phyloP scores from a whole-genome alignment of 2,113 vertebrate species.

The Stigmatopora nigra region DNA sequence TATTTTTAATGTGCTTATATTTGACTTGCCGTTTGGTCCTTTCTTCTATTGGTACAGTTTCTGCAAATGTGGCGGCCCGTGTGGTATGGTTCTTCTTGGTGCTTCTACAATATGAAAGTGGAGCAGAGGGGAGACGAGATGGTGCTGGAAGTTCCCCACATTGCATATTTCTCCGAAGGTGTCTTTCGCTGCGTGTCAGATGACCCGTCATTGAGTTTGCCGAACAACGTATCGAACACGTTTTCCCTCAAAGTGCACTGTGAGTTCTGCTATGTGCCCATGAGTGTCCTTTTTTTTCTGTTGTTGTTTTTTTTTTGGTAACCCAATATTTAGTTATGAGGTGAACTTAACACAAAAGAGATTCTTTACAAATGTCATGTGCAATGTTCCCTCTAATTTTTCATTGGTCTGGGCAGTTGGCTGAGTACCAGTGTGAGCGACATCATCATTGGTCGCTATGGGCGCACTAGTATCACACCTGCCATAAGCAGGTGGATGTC shows the following conservation, averaged over 20 bases:
- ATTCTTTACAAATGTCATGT: too few species aligned
- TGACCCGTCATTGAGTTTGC: conserved; percentile 25
- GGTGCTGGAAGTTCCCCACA: conserved; percentile 21
- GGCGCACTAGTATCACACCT: too few species aligned
- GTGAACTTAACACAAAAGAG: too few species aligned
- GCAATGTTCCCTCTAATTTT: too few species aligned
- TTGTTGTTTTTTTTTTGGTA: not conserved
- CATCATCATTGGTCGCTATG: too few species aligned
- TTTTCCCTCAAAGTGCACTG: conserved; percentile 63
- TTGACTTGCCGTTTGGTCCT: not conserved
- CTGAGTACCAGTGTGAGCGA: too few species aligned
- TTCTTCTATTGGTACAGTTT: conserved; percentile 31
- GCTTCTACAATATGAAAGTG: not conserved
- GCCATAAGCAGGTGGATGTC: too few species aligned
- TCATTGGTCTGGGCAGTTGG: too few species aligned
- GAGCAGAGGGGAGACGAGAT: conserved; percentile 23
- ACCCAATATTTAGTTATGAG: not conserved
- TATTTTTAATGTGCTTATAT: not conserved
- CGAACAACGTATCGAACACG: conserved; percentile 46
- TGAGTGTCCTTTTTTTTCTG: not conserved
- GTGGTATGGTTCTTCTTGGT: conserved; percentile 11
- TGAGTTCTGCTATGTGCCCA: conserved; percentile 49
- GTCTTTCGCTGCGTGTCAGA: conserved; percentile 61
- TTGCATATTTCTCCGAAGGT: conserved; percentile 34
- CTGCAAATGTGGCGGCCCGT: conserved; percentile 33